Percentiles rank a stretch among this genome's conserved stretches.
These are phyloP conservation scores for Telmatochromis sp. DNA, from an alignment of 2,113 vertebrate genomes.

Conservation along the genomic window DNA sequence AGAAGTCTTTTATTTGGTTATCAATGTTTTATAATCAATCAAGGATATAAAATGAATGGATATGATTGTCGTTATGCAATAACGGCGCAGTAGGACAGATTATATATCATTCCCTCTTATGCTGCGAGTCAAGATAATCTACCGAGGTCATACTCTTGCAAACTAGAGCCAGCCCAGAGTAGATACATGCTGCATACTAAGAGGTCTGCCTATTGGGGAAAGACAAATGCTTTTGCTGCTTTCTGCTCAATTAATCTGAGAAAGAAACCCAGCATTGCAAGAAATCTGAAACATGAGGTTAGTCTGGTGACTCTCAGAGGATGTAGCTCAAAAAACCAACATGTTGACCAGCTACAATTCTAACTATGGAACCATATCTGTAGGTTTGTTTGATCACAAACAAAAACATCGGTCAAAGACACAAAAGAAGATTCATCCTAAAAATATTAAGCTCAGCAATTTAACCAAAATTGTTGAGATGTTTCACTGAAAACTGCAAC, in stretches of 20 bases:
- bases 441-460: neutral
- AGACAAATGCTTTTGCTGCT: conserved; percentile 41
- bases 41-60: conserved; percentile 47
- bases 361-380: neutral
- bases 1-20: conserved; percentile 61
- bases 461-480: neutral
- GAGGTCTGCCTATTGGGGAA: neutral
- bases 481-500: neutral
- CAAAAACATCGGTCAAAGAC: neutral
- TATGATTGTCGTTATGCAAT: conserved; percentile 53
- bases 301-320: neutral
- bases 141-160: conserved; percentile 34
- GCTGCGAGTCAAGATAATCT: conserved; percentile 32
- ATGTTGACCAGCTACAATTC: neutral
- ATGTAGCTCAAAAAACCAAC: neutral
- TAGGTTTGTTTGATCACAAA: neutral
- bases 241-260: conserved; percentile 38
- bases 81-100: conserved; percentile 5
- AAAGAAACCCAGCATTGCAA: neutral
- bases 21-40: conserved; percentile 65
- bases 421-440: neutral
- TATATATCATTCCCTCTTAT: conserved; percentile 39
- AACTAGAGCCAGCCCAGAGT: conserved; percentile 1
- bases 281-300: neutral
- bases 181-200: conserved; percentile 36